Evolutionary conservation across 2,113 vertebrate species (phyloP).

Genomic region (Podocnemis expansa): DNA sequence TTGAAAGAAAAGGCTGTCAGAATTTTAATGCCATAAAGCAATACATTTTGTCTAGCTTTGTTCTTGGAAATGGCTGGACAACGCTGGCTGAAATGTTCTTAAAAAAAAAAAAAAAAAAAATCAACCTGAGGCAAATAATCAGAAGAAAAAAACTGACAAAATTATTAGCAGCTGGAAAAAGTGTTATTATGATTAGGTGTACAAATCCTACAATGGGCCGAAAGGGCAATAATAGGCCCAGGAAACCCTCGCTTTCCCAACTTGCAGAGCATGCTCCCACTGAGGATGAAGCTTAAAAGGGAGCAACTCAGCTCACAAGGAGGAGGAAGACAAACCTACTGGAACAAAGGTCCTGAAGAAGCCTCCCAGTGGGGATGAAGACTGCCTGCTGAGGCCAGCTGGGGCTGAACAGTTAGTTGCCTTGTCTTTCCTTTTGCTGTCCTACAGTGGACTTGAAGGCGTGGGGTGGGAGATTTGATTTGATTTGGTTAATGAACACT

Average conservation of each 20-base stretch:
- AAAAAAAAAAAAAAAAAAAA: not conserved
- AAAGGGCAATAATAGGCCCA: not conserved
- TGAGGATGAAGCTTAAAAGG: not conserved
- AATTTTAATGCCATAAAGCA: conserved; percentile 38
- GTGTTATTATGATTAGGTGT: not conserved
- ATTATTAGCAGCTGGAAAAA: not conserved
- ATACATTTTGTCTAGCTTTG: not conserved
- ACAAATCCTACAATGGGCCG: not conserved
- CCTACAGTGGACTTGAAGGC: too few relatives aligned
- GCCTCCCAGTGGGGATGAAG: not conserved
- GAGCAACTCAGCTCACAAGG: not conserved
- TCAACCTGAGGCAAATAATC: not conserved
- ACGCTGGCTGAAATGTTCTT: not conserved
- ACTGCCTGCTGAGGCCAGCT: too few relatives aligned
- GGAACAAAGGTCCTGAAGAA: not conserved
- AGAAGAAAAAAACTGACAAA: not conserved
- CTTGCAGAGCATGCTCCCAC: not conserved
- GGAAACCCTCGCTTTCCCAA: not conserved
- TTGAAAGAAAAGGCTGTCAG: conserved; percentile 62
- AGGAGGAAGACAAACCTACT: not conserved
- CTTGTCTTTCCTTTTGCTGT: too few relatives aligned
- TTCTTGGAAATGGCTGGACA: not conserved
- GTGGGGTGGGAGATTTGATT: too few relatives aligned
- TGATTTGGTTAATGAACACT: too few relatives aligned
- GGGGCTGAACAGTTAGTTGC: too few relatives aligned